phyloP scores from a whole-genome alignment of 2,888 invertebrate species.

The Morpho deidamia region DNA sequence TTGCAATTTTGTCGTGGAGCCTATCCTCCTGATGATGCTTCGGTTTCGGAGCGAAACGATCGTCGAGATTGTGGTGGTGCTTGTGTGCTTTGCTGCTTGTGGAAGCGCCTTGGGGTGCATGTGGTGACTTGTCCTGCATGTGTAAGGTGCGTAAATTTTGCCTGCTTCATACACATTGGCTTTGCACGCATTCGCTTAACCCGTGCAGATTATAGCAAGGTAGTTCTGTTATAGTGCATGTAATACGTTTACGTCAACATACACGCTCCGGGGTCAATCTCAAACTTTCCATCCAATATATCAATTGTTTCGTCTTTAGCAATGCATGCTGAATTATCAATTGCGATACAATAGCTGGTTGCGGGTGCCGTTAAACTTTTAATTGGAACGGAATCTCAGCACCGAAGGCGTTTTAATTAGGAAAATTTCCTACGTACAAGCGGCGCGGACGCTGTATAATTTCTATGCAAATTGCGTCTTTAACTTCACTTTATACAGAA shows the following conservation, averaged over 20 bases:
- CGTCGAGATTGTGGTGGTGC: no score
- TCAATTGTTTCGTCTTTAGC: constrained; percentile 8
- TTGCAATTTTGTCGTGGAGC: no score
- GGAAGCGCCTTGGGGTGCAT: no score
- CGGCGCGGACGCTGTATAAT: constrained; percentile 65
- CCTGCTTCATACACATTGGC: no score
- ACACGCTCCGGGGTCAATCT: neutral
- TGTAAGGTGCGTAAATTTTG: no score
- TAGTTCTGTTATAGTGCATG: no score
- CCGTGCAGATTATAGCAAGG: no score
- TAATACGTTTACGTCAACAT: neutral
- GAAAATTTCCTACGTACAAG: constrained; percentile 74
- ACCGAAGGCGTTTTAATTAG: constrained; percentile 75
- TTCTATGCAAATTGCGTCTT: constrained; percentile 76
- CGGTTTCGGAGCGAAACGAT: no score
- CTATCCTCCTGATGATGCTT: no score
- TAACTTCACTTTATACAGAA: constrained; percentile 64
- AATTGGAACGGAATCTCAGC: constrained; percentile 73
- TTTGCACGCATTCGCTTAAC: no score
- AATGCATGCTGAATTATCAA: constrained; percentile 18
- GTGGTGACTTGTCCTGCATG: no score
- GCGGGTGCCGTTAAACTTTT: constrained; percentile 60
- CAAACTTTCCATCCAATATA: neutral
- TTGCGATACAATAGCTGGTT: constrained; percentile 19
- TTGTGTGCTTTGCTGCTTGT: no score